phyloP scores from a whole-genome alignment of 2,113 vertebrate genomes.

The Malurus melanocephalus region DNA sequence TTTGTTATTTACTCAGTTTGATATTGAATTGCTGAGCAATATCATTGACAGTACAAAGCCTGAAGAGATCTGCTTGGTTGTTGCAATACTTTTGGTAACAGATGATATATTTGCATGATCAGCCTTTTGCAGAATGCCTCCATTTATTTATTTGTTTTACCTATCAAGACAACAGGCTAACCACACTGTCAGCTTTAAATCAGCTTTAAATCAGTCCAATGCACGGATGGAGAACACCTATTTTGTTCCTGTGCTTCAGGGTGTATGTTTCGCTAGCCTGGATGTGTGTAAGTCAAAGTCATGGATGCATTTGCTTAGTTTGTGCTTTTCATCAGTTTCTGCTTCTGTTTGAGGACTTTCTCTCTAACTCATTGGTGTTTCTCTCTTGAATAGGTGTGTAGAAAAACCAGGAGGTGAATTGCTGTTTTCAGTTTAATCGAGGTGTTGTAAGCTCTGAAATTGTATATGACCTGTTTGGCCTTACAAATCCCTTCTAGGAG shows the following conservation, averaged over 20 bases:
- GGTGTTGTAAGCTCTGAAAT: slow-evolving; percentile 30
- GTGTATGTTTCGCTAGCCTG: neutral
- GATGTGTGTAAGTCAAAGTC: neutral
- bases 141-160: neutral
- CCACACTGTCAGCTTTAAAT: neutral
- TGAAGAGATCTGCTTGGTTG: neutral
- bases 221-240: neutral
- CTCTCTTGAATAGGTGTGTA: neutral
- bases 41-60: neutral
- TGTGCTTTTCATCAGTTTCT: neutral
- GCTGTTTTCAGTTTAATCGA: slow-evolving; percentile 27
- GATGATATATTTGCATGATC: neutral
- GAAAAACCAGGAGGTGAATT: slow-evolving; percentile 8
- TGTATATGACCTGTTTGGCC: slow-evolving; percentile 38
- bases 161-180: neutral
- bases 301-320: neutral
- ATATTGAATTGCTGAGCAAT: neutral
- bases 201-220: neutral
- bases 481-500: slow-evolving; percentile 51
- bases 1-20: neutral
- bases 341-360: neutral
- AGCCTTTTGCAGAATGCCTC: neutral
- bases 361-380: neutral
- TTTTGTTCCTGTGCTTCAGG: neutral
- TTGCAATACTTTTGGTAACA: neutral